Evolutionary conservation across 2,888 invertebrate genomes (phyloP), one percentile per base, ranked within the genome.

Genomic region (Ophioninae sp.): DNA sequence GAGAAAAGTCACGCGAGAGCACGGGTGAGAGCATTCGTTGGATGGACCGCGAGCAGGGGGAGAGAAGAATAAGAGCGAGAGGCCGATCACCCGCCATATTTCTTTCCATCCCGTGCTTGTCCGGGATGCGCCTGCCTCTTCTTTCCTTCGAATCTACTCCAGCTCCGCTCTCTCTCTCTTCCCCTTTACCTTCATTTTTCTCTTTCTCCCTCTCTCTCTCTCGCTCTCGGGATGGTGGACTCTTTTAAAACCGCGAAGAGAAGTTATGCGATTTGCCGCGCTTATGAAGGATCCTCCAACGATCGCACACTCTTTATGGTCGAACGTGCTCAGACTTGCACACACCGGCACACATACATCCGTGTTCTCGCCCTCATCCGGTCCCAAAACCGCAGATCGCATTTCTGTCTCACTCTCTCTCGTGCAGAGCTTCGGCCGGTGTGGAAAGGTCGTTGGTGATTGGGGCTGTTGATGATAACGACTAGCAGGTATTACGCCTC

Each of bases 21-120:
- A 63, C 39, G 58, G 71, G 64, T 63, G 67, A 30, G 64, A 56
- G n/a, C 10, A 67, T 75, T 56, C 51, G 58, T 41, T 39, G 64
- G 13, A 58, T 39, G 72, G 73, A 67, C 65, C 72, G 51, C 51
- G 51, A 51, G 13, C 51, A 51, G 0, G 51, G 51, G 13, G 51
- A 78, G 87, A 89, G 39, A 61, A 59, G 79, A 78, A 44, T n/a
- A 58, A 41, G 65, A 72, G 71, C 68, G 84, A 78, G 84, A 87
- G 87, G 92, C 90, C 91, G 91, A 93, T 93, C 92, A 92, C 92
- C 92, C 91, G 90, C 89, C 90, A 91, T 91, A 91, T 91, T 90
- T 92, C 88, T 90, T 91, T 89, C 91, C 90, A 90, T 90, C 90
- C 89, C 89, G 87, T 89, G 64, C 63, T 90, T 90, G 90, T 91